Evolutionary conservation across 1,140 invertebrate species (phyloP).

Genomic region (Bombus pyrosoma): DNA sequence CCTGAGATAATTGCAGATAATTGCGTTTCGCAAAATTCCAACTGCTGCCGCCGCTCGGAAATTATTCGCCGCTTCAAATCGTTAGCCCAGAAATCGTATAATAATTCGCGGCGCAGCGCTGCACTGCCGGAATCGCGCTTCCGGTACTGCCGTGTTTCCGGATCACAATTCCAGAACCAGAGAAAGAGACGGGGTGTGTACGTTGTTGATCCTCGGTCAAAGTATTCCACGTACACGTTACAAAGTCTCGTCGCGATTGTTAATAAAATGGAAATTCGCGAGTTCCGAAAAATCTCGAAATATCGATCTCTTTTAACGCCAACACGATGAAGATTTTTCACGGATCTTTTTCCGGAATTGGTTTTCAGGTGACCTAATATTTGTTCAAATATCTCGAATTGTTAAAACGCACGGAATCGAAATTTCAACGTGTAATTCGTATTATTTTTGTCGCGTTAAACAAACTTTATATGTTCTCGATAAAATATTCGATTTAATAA

Average conservation of each 20-base stretch:
- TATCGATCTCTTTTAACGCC: background rate
- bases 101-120: background rate
- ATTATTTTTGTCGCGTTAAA: no score
- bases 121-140: slow-evolving; percentile 10
- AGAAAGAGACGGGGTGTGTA: background rate
- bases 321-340: background rate
- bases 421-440: no score
- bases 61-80: slow-evolving; percentile 30
- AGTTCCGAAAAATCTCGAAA: background rate
- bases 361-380: no score
- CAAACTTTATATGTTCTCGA: no score
- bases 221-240: background rate
- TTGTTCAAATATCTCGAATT: no score
- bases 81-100: slow-evolving; percentile 43
- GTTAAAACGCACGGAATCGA: no score
- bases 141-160: slow-evolving; percentile 23
- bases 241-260: background rate
- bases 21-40: slow-evolving; percentile 1
- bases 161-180: background rate
- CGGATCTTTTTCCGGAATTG: background rate
- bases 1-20: slow-evolving; percentile 16
- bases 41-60: background rate
- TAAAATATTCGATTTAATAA: no score
- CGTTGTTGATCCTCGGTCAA: background rate
- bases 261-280: background rate